Evolutionary conservation across 2,797 vertebrate species (phyloP).

Genomic region (Hippopotamyrus pictus): DNA sequence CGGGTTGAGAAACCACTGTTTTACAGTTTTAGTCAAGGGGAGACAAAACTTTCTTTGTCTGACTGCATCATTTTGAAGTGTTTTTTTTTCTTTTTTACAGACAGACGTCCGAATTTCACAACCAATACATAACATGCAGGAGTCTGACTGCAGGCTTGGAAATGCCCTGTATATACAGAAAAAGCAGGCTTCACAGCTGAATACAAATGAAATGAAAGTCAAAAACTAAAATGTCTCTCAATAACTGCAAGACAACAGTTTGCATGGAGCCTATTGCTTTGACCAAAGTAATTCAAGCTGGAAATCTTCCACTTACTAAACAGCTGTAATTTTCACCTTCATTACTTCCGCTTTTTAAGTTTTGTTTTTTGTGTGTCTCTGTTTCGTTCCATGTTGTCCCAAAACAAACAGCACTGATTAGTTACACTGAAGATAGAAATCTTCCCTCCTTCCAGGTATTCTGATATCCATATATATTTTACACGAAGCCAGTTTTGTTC

Average conservation of each 20-base stretch:
- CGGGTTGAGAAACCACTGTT: not conserved
- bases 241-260: not conserved
- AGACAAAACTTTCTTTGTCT: not conserved
- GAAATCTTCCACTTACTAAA: conserved; percentile 11
- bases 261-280: conserved; percentile 12
- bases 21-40: not conserved
- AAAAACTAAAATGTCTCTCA: conserved; percentile 17
- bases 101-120: conserved; percentile 41
- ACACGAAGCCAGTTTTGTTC: conserved; percentile 1
- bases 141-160: conserved; percentile 30
- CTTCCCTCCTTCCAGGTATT: not conserved
- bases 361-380: not conserved
- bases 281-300: not conserved
- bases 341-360: conserved; percentile 4
- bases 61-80: conserved; percentile 18
- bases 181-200: conserved; percentile 27
- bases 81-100: conserved; percentile 32
- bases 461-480: not conserved
- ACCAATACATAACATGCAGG: conserved; percentile 59
- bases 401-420: not conserved
- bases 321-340: not conserved
- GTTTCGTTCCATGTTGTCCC: not conserved
- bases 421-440: not conserved
- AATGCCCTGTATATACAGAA: conserved; percentile 24
- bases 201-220: conserved; percentile 25